Base-by-base conservation (phyloP, 2,113 vertebrate genomes). In the Monarcha castaneiventris region DNA sequence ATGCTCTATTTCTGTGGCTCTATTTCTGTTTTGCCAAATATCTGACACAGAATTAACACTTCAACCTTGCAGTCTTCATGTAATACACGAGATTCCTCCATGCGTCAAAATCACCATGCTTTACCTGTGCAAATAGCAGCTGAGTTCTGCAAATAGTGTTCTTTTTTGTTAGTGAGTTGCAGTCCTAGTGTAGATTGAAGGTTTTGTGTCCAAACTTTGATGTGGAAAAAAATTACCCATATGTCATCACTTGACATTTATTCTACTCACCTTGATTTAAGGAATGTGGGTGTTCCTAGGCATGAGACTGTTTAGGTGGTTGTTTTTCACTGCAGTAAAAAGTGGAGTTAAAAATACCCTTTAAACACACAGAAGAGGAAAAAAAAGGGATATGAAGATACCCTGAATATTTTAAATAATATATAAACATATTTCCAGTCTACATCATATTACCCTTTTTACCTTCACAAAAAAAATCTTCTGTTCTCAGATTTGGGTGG, bases 11-110 rank as follows among this genome's bases (percentile, higher is more conserved):
- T 90, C 33, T 89, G 80, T 92, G 75, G 84, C 52, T 39, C 5
- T 82, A 94, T 83, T 95, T 92, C 84, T 81, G 13, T 84, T 92
- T 94, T 93, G 64, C 75, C 62, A 80, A 95, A n/a, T 63, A 49
- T 72, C 59, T 82, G 72, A 93, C 84, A 92, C 46, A 74, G 73
- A 91, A 61, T 95, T 90, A 90, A 75, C 56, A 66, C 75, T 86
- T 93, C 35, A 13, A 56, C 79, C 69, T 93, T 90, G 80, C 49
- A 87, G 21, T 51, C 62, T 79, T 84, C 66, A 26, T 46, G 6
- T 35, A 84, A 64, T 39, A 51, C 16, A 35, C 12, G 52, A 29
- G 35, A 82, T 61, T 92, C 76, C 39, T 59, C 68, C 2, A 1
- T 33, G 49, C 48, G 52, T 67, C 4, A 4, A 67, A 88, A 46